Evolutionary conservation across 2,113 vertebrate genomes (phyloP), one percentile per base, ranked within the genome.

Genomic region (Morone saxatilis): DNA sequence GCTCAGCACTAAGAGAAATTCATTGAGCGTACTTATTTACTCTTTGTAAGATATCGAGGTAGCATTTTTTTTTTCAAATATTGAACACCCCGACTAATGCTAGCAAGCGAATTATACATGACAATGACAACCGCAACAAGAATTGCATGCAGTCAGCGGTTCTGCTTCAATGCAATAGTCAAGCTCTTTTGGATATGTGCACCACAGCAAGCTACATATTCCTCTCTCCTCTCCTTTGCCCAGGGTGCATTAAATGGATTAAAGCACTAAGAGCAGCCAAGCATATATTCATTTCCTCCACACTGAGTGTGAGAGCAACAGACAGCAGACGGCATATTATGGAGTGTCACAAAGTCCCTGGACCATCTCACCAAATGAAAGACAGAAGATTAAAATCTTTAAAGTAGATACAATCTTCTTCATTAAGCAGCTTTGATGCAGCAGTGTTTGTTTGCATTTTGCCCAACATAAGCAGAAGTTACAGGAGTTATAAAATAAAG

Each of bases 201-300:
- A 60, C 71, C 72, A 71, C 76, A 75, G 82, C 51, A 72, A 41
- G 79, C 78, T 80, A n/a, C 82, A 71, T 88, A 79, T 85, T 86
- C 82, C 78, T 78, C 75, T 81, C 61, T 78, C 31, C 54, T 82
- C 47, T 92, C 89, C 75, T 87, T 76, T 82, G 86, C 88, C 78
- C 81, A 87, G 77, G 71, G 83, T 89, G 88, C 89, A 92, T 93
- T 94, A 89, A 91, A 92, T 90, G 87, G 91, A 94, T 93, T 92
- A 92, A 92, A 92, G 81, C 80, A 73, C 73, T 67, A 68, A 86
- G 78, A 88, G 93, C 90, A 93, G 86, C 86, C 90, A 92, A 88
- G 88, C 81, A 86, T 81, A 79, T 82, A 91, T 92, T 94, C 60
- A 92, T 92, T 94, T 93, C 82, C 87, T 88, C 73, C 88, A 87